Base-by-base conservation (phyloP, 2,888 invertebrate genomes). In the Pollenia labialis region DNA sequence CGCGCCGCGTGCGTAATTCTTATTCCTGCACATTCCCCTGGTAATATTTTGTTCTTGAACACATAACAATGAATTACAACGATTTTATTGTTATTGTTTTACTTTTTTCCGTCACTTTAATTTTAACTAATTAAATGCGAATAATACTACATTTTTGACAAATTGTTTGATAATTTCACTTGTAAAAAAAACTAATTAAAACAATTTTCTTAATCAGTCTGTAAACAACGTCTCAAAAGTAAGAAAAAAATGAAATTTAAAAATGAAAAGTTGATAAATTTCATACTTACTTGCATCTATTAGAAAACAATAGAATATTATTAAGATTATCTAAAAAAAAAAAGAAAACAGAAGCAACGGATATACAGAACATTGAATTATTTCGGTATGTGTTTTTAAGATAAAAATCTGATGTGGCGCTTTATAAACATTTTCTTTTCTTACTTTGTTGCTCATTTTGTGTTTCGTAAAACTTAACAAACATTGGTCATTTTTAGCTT, bases 311-410 rank as follows among this genome's bases (percentile, higher is more conserved):
- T 71, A 56, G 56, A 72, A 72, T 46, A 62, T 12, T 23, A 56
- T 32, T 58, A 60, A 52, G 72, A 72, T 79, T 79, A 85, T 64
- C 69, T 79, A 10, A 6, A 46, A 42, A n/a, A 32, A n/a, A 75
- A 10, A 11, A 52, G 23, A 18, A 32, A n/a, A 75, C 60, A 54
- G 62, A 69, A 62, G 68, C 68, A 88, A 81, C 89, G 88, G 88
- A 89, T 88, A 82, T 77, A 88, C 88, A 88, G 86, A 84, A 88
- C 88, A 88, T 88, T 88, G 87, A 87, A 58, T 87, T 79, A 76
- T 81, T 62, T 84, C 76, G 81, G 82, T 79, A 85, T 48, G 72
- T 54, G 48, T 10, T 14, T 75, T 58, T 42, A 16, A 64, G 60
- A 76, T 71, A 42, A 18, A 76, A 72, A 79, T 74, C 72, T 52